Evolutionary conservation across 2,797 vertebrate genomes (phyloP).

Genomic region (Hyperoplus immaculatus): DNA sequence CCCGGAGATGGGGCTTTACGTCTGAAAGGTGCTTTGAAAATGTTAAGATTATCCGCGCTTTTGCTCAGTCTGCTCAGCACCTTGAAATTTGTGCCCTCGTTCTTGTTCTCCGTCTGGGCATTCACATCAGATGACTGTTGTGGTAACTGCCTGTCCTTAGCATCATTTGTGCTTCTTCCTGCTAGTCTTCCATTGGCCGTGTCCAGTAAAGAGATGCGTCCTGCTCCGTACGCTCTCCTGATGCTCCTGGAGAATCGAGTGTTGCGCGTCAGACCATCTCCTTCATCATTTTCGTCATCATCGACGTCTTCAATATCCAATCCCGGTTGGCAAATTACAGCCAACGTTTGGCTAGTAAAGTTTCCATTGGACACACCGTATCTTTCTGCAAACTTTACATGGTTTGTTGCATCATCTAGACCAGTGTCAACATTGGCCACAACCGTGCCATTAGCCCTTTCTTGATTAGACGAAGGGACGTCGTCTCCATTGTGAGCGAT

Average conservation of each 20-base stretch:
- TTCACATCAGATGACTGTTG: conserved; percentile 18
- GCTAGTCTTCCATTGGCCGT: conserved; percentile 53
- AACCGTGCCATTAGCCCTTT: conserved; percentile 57
- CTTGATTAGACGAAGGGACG: conserved; percentile 43
- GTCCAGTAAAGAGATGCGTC: conserved; percentile 91
- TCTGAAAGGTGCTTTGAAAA: conserved; percentile 90
- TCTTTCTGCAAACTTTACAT: conserved; percentile 53
- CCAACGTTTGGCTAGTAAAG: conserved; percentile 54
- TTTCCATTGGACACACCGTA: conserved; percentile 60
- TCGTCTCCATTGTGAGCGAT: conserved; percentile 61
- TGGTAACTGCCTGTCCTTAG: conserved; percentile 57
- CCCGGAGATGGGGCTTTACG: conserved; percentile 87
- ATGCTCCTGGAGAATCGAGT: conserved; percentile 93
- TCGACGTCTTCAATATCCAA: conserved; percentile 78
- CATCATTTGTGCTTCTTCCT: conserved; percentile 42
- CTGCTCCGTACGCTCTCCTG: conserved; percentile 91
- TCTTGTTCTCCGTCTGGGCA: conserved; percentile 62
- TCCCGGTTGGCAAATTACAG: conserved; percentile 36
- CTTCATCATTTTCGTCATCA: conserved; percentile 83
- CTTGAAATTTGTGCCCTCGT: conserved; percentile 67
- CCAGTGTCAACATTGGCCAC: conserved; percentile 35
- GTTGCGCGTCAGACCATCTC: conserved; percentile 88
- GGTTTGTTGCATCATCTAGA: conserved; percentile 19
- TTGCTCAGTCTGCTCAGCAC: conserved; percentile 89
- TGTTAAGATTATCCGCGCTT: conserved; percentile 92